These are phyloP conservation scores for Cervus canadensis DNA, from an alignment of 2,113 vertebrate genomes.

Conservation along the genomic window DNA sequence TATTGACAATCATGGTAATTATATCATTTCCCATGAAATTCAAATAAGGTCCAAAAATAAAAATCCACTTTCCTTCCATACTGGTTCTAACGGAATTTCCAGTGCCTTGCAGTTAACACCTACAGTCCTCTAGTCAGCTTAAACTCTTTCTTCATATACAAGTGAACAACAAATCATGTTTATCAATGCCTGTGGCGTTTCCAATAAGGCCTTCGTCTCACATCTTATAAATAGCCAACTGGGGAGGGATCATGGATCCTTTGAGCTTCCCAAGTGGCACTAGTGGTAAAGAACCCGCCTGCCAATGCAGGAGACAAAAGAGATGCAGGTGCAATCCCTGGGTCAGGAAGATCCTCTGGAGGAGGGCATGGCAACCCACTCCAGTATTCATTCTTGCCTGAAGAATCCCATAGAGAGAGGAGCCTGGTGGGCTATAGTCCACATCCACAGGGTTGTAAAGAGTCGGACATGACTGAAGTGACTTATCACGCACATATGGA, in stretches of 20 bases:
- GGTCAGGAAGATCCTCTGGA: background rate
- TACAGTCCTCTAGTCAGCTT: background rate
- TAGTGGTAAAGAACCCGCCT: background rate
- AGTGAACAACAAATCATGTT: background rate
- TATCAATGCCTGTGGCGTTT: background rate
- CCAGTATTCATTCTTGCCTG: background rate
- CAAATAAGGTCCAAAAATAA: slow-evolving; percentile 50
- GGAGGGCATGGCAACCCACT: background rate
- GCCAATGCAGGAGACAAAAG: background rate
- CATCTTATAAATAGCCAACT: background rate
- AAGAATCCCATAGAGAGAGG: background rate
- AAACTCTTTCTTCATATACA: background rate
- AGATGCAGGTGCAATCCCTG: background rate
- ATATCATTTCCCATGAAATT: slow-evolving; percentile 58
- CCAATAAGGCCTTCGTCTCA: background rate
- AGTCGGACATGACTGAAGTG: background rate
- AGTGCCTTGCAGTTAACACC: background rate
- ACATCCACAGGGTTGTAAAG: background rate
- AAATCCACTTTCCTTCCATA: background rate
- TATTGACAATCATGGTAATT: slow-evolving; percentile 58
- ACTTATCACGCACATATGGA: background rate
- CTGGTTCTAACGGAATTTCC: background rate
- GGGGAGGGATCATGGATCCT: background rate
- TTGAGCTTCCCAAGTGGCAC: background rate
- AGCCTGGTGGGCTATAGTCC: background rate